A percentile compares a stretch with the other conserved stretches of the same genome.
phyloP scores from a whole-genome alignment of 2,888 invertebrate species.

The Perizoma affinitatum region DNA sequence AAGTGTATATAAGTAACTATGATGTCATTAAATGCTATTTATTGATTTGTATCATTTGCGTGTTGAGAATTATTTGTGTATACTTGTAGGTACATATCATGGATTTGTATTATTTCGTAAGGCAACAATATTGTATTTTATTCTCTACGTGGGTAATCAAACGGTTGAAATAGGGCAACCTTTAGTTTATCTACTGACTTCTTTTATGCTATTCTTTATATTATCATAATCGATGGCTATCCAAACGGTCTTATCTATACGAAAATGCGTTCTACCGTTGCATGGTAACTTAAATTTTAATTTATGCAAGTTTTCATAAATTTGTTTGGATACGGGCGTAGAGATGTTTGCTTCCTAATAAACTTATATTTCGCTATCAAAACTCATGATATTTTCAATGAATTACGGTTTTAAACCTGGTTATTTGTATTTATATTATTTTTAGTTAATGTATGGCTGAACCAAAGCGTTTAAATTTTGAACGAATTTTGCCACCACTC shows the following conservation, averaged over 20 bases:
- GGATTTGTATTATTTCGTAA: constrained; percentile 71
- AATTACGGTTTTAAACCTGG: constrained; percentile 72
- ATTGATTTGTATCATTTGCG: constrained; percentile 78
- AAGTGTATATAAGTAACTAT: constrained; percentile 75
- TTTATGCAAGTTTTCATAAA: not conserved
- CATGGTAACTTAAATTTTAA: not conserved
- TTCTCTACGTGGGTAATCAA: constrained; percentile 43
- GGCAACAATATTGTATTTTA: constrained; percentile 56
- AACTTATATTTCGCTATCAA: constrained; percentile 45
- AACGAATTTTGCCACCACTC: constrained; percentile 71
- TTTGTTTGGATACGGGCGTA: constrained; percentile 30
- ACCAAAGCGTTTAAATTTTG: constrained; percentile 72
- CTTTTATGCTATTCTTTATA: not conserved
- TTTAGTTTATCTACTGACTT: not conserved
- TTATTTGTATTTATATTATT: constrained; percentile 54
- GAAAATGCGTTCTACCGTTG: not conserved
- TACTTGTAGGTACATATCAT: constrained; percentile 82
- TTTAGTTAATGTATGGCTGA: constrained; percentile 63
- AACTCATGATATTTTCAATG: constrained; percentile 53
- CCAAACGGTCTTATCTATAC: not conserved
- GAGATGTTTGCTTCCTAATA: constrained; percentile 43
- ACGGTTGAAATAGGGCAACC: constrained; percentile 17
- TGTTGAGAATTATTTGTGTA: constrained; percentile 77
- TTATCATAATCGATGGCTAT: not conserved
- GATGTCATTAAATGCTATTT: constrained; percentile 78